A percentile compares a stretch with the other conserved stretches of the same genome.
Conservation (phyloP, 2,113 vertebrate genomes). For the Ophthalmolycus amberensis region DNA sequence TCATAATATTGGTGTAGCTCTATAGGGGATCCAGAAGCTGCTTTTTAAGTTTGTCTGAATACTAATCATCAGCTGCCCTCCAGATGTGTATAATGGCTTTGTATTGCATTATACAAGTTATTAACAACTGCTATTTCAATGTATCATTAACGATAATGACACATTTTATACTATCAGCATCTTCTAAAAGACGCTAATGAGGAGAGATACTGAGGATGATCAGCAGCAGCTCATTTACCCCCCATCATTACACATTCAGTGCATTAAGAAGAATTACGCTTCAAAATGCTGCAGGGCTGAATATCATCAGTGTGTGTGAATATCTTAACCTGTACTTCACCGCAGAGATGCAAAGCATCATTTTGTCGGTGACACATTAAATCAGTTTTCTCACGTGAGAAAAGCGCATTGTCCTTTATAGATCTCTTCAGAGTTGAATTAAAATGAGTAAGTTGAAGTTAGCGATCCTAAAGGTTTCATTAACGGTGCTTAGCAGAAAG, state of each 20-base stretch:
- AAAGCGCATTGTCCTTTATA: background rate
- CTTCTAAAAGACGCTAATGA: slow-evolving; percentile 49
- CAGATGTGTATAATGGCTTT: slow-evolving; percentile 40
- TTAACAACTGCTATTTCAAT: slow-evolving; percentile 35
- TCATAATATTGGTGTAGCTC: background rate
- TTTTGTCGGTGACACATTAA: background rate
- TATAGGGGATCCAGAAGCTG: background rate
- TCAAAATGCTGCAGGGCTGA: slow-evolving; percentile 21
- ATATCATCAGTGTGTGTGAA: background rate
- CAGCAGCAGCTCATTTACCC: slow-evolving; percentile 39
- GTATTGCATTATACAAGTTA: slow-evolving; percentile 32
- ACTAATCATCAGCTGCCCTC: slow-evolving; percentile 39
- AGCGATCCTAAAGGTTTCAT: background rate
- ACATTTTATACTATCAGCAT: slow-evolving; percentile 43
- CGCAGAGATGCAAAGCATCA: background rate
- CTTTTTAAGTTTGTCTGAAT: slow-evolving; percentile 1
- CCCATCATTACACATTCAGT: slow-evolving; percentile 49
- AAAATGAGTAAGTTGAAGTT: background rate
- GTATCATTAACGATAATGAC: slow-evolving; percentile 28
- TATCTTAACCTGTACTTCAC: background rate
- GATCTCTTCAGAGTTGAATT: background rate
- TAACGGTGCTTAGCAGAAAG: background rate
- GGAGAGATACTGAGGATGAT: slow-evolving; percentile 35
- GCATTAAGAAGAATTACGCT: slow-evolving; percentile 15
- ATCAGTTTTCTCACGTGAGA: background rate